A percentile compares a stretch with the other conserved stretches of the same genome.
phyloP scores from a whole-genome alignment of 2,888 invertebrate species.

The Sycophila texana region DNA sequence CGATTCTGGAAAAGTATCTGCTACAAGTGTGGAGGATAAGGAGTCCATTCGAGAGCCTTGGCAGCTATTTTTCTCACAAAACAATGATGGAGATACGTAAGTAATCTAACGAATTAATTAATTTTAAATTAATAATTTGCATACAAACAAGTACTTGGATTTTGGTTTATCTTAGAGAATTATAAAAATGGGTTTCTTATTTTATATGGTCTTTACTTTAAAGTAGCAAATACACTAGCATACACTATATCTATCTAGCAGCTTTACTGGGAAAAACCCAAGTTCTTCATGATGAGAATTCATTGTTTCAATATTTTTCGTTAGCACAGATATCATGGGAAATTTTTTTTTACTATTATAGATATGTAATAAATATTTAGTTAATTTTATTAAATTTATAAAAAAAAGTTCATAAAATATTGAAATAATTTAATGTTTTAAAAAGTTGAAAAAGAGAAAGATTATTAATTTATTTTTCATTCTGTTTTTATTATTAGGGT shows the following conservation, averaged over 20 bases:
- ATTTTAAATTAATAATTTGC: neutral
- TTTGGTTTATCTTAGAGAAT: conserved; percentile 11
- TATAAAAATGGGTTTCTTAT: neutral
- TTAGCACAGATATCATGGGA: too few relatives aligned
- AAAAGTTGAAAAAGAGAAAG: neutral
- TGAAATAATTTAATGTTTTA: neutral
- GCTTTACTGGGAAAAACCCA: conserved; percentile 45
- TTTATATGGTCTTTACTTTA: neutral
- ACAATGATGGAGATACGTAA: conserved; percentile 93
- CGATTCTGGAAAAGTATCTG: conserved; percentile 41
- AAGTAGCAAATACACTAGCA: neutral
- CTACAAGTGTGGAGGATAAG: conserved; percentile 37
- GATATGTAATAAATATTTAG: neutral
- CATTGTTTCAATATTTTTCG: neutral
- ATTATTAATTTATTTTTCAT: conserved; percentile 1
- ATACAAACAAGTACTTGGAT: conserved; percentile 6
- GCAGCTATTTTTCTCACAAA: conserved; percentile 85
- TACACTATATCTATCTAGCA: neutral
- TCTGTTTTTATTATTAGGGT: conserved; percentile 77
- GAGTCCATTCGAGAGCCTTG: conserved; percentile 74
- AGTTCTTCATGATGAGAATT: conserved; percentile 11
- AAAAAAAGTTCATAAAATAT: neutral
- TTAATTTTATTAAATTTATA: neutral
- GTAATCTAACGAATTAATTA: conserved; percentile 72
- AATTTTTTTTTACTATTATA: neutral